phyloP scores from a whole-genome alignment of 2,888 invertebrate genomes.

The Rhamphomyia laevipes region DNA sequence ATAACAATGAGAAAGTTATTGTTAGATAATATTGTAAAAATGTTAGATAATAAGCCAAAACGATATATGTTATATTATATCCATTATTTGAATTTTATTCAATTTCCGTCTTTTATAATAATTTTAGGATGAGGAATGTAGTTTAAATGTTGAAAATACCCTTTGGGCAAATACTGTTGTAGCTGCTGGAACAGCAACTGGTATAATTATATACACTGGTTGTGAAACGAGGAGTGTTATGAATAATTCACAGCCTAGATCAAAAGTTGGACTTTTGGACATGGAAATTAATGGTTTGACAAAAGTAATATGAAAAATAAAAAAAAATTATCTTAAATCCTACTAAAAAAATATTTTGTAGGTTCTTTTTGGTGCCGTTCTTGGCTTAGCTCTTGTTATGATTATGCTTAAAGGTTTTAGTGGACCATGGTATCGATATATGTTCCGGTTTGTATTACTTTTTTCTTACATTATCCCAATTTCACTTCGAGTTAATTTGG shows the following conservation, averaged over 20 bases:
- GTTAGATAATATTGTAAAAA: no score
- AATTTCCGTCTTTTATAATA: background rate
- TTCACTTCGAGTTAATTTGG: slow-evolving; percentile 93
- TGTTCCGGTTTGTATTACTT: slow-evolving; percentile 90
- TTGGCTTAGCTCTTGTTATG: slow-evolving; percentile 84
- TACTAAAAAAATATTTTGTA: slow-evolving; percentile 19
- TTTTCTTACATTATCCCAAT: slow-evolving; percentile 99
- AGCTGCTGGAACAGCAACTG: slow-evolving; percentile 91
- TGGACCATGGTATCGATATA: slow-evolving; percentile 93
- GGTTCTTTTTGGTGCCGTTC: slow-evolving; percentile 80
- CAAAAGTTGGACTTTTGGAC: slow-evolving; percentile 92
- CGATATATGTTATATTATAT: no score
- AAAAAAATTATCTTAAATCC: background rate
- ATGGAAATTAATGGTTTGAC: slow-evolving; percentile 94
- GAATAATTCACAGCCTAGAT: slow-evolving; percentile 94
- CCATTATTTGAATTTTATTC: background rate
- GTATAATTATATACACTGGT: slow-evolving; percentile 90
- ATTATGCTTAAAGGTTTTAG: slow-evolving; percentile 93
- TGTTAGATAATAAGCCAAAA: background rate
- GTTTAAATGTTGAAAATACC: slow-evolving; percentile 91
- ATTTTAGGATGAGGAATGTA: slow-evolving; percentile 58
- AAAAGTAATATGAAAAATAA: slow-evolving; percentile 44
- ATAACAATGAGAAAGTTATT: no score
- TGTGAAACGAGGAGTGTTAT: slow-evolving; percentile 94
- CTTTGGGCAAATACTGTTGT: slow-evolving; percentile 98